phyloP scores from a whole-genome alignment of 2,113 vertebrate species.

The Stegastes partitus region DNA sequence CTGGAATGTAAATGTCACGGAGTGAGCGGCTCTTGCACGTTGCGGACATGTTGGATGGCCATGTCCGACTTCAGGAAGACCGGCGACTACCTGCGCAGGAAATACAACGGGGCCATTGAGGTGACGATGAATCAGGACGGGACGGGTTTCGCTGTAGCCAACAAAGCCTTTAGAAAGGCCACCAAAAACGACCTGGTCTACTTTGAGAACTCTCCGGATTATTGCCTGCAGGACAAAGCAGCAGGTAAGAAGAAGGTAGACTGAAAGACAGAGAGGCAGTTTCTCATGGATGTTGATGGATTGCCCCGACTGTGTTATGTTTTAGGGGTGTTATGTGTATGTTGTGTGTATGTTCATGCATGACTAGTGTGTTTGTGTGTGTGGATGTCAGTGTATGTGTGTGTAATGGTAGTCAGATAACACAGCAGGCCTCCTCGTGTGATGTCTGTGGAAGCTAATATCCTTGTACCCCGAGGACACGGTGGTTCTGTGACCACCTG shows the following conservation, averaged over 20 bases:
- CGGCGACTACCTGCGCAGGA: slow-evolving; percentile 93
- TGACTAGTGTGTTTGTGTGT: slow-evolving; percentile 72
- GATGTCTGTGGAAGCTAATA: slow-evolving; percentile 80
- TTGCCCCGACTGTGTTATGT: slow-evolving; percentile 68
- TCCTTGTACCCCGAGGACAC: slow-evolving; percentile 72
- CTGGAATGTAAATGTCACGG: slow-evolving; percentile 98
- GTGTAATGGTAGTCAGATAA: slow-evolving; percentile 70
- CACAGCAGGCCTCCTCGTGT: slow-evolving; percentile 74
- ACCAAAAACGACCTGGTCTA: slow-evolving; percentile 98
- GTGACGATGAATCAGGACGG: slow-evolving; percentile 98
- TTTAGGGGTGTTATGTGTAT: slow-evolving; percentile 67
- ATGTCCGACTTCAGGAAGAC: slow-evolving; percentile 98
- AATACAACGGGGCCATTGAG: slow-evolving; percentile 97
- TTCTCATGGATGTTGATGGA: slow-evolving; percentile 76
- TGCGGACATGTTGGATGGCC: slow-evolving; percentile 97
- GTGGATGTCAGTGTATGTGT: slow-evolving; percentile 48
- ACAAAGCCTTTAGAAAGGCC: slow-evolving; percentile 95
- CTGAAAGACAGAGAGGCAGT: slow-evolving; percentile 44
- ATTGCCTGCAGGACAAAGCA: slow-evolving; percentile 96
- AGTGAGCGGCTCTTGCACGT: slow-evolving; percentile 95
- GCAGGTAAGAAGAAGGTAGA: slow-evolving; percentile 88
- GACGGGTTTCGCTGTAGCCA: slow-evolving; percentile 94
- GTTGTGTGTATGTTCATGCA: slow-evolving; percentile 71
- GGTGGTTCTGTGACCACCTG: slow-evolving; percentile 72
- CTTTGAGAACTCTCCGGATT: slow-evolving; percentile 98